These are phyloP conservation scores for Palythoa grandis DNA, from an alignment of 92 coral and sea anemone species.

Conservation along the genomic window DNA sequence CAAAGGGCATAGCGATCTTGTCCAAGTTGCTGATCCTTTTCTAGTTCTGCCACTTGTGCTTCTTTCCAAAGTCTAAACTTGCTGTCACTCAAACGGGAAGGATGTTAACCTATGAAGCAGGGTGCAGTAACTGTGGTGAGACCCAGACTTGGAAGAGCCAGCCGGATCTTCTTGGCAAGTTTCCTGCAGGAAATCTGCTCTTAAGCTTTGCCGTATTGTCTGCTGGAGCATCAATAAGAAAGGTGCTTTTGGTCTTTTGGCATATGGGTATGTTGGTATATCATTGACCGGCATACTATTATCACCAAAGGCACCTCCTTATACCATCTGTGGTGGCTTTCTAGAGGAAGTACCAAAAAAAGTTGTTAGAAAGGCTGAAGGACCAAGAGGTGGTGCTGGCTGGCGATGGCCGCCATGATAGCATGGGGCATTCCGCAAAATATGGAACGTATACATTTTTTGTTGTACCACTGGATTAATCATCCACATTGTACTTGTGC, in stretches of 20 bases:
- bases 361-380: neutral
- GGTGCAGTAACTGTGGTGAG: conserved; percentile 16
- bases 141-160: conserved; percentile 39
- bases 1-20: conserved; percentile 15
- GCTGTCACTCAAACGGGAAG: neutral
- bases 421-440: conserved; percentile 2
- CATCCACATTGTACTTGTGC: neutral
- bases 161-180: conserved; percentile 33
- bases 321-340: neutral
- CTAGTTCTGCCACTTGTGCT: conserved; percentile 14
- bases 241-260: conserved; percentile 11
- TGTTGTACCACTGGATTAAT: neutral
- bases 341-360: neutral
- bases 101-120: neutral
- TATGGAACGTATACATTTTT: neutral
- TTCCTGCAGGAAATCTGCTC: conserved; percentile 34
- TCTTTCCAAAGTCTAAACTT: neutral
- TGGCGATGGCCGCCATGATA: neutral
- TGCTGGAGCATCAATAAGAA: conserved; percentile 38
- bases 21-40: conserved; percentile 25
- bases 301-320: neutral
- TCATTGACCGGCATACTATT: neutral
- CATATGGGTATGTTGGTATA: conserved; percentile 27
- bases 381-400: neutral
- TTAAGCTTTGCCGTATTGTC: conserved; percentile 37